Percentiles rank a stretch among this genome's conserved stretches.
Evolutionary conservation across 2,797 vertebrate species (phyloP).

Genomic region (Spea hammondii): DNA sequence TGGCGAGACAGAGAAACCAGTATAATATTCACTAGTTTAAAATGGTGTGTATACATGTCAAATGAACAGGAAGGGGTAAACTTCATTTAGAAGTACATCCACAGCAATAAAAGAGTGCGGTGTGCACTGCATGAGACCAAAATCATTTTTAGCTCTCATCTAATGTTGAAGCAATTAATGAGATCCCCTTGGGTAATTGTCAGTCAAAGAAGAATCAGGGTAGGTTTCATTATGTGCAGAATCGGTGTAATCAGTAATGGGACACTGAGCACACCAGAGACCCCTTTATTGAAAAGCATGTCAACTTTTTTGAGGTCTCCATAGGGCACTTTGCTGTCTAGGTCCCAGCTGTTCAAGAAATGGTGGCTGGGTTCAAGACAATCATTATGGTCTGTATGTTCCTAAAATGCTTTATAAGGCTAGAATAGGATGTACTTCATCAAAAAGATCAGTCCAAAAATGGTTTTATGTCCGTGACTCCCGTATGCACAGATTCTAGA

Average conservation of each 20-base stretch:
- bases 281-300: too few relatives aligned
- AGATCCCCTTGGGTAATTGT: background rate
- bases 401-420: too few relatives aligned
- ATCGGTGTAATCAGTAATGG: background rate
- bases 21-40: background rate
- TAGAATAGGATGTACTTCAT: too few relatives aligned
- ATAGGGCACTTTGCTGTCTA: too few relatives aligned
- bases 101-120: background rate
- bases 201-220: background rate
- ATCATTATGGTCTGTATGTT: too few relatives aligned
- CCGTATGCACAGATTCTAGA: too few relatives aligned
- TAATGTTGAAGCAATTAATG: background rate
- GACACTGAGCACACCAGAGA: background rate
- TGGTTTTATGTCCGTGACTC: too few relatives aligned
- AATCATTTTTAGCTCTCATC: background rate
- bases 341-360: too few relatives aligned
- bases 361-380: too few relatives aligned
- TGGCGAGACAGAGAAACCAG: background rate
- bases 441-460: too few relatives aligned
- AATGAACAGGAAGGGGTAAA: constrained; percentile 1
- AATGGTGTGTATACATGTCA: background rate
- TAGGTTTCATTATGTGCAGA: background rate
- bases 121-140: background rate
- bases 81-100: background rate
- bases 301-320: too few relatives aligned